Percentiles rank a stretch among this genome's conserved stretches.
These are phyloP conservation scores for Bilobella aurantiaca DNA, from an alignment of 1,140 invertebrate genomes.

Conservation along the genomic window DNA sequence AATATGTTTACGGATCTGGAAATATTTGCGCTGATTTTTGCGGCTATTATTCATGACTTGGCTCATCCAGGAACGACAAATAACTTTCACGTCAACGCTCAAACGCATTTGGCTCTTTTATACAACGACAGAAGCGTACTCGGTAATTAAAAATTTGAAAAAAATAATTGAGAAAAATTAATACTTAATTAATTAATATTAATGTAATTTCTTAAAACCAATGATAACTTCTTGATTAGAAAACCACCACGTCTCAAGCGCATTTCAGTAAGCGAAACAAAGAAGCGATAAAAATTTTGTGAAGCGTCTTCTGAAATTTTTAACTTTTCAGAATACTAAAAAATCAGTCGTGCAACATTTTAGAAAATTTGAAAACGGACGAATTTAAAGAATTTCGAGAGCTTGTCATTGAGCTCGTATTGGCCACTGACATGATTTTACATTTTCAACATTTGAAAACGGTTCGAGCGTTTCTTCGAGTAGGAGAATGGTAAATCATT, in stretches of 20 bases:
- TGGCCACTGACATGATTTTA: constrained; percentile 91
- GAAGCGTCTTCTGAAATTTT: constrained; percentile 5
- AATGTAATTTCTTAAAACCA: no score
- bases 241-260: constrained; percentile 85
- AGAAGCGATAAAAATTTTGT: neutral
- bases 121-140: constrained; percentile 87
- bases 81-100: constrained; percentile 95
- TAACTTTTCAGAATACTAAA: constrained; percentile 55
- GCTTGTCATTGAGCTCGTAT: constrained; percentile 90
- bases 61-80: constrained; percentile 96
- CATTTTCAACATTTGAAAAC: constrained; percentile 96
- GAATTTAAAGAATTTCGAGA: constrained; percentile 86
- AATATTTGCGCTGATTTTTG: constrained; percentile 83
- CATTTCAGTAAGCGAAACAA: constrained; percentile 55
- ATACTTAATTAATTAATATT: no score
- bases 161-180: no score
- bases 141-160: no score
- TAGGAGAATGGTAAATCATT: neutral
- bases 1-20: constrained; percentile 89
- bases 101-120: constrained; percentile 76
- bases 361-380: constrained; percentile 76
- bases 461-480: constrained; percentile 54
- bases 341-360: constrained; percentile 82
- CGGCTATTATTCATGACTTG: constrained; percentile 85
- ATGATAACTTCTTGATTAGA: no score